phyloP scores from a whole-genome alignment of 2,797 vertebrate species.

The Lepus oiostolus region DNA sequence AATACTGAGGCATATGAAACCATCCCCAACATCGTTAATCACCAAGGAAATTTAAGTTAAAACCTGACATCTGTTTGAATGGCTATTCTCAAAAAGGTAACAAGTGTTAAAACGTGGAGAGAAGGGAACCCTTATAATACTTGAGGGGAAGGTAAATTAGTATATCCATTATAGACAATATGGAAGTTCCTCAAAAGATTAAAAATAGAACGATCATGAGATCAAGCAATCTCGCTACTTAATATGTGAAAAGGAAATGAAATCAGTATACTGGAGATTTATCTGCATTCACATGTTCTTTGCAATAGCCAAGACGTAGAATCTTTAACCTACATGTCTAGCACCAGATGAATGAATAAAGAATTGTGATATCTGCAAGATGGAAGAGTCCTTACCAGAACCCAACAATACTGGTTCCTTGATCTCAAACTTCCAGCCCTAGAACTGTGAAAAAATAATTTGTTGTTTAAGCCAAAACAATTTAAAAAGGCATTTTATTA shows the following conservation, averaged over 20 bases:
- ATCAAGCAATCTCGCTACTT: neutral
- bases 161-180: neutral
- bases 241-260: neutral
- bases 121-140: neutral
- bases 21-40: neutral
- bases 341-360: neutral
- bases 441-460: neutral
- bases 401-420: neutral
- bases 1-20: neutral
- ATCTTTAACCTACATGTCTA: neutral
- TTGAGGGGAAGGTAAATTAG: neutral
- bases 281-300: neutral
- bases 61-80: neutral
- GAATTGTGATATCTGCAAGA: neutral
- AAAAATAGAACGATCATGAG: neutral
- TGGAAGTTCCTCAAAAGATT: too few relatives aligned
- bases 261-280: neutral
- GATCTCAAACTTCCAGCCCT: neutral
- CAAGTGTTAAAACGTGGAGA: neutral
- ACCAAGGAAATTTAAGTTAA: too few relatives aligned
- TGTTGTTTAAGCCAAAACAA: neutral
- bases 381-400: neutral
- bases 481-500: constrained; percentile 49
- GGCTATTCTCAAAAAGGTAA: neutral
- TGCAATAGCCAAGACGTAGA: neutral